Conservation (phyloP, 2,888 invertebrate species). For the Leptopilina myrica region DNA sequence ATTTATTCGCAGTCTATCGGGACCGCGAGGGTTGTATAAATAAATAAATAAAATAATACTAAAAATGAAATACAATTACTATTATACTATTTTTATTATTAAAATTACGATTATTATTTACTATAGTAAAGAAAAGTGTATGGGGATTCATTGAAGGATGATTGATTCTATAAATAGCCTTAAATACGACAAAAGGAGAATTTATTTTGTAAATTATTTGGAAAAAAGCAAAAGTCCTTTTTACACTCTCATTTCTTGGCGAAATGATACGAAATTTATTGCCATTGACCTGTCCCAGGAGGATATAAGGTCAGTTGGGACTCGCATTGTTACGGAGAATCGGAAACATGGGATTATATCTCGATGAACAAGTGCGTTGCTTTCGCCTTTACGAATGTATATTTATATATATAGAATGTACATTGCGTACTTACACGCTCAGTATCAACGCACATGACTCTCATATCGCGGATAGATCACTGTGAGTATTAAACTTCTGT, state of each 20-base stretch:
- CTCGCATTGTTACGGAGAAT: slow-evolving; percentile 42
- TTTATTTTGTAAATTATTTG: background rate
- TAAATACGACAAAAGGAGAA: background rate
- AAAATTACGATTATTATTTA: too few species aligned
- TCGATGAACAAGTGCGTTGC: slow-evolving; percentile 62
- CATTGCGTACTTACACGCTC: slow-evolving; percentile 23
- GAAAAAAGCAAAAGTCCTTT: background rate
- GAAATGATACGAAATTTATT: background rate
- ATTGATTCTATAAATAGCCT: too few species aligned
- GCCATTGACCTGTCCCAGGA: slow-evolving; percentile 26
- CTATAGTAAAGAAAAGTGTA: too few species aligned
- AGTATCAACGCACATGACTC: slow-evolving; percentile 26
- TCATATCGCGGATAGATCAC: slow-evolving; percentile 38
- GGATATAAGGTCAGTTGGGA: background rate
- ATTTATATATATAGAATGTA: slow-evolving; percentile 23
- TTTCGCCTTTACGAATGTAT: slow-evolving; percentile 36
- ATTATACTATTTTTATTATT: too few species aligned
- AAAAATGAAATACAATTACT: too few species aligned
- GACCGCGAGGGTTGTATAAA: too few species aligned
- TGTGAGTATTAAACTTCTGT: slow-evolving; percentile 37
- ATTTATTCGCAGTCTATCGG: too few species aligned
- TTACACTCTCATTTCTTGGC: background rate
- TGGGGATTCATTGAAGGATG: too few species aligned
- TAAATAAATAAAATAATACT: too few species aligned
- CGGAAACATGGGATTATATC: slow-evolving; percentile 57